Evolutionary conservation across 2,888 invertebrate genomes (phyloP), one percentile per base, ranked within the genome.

Genomic region (Ashinkailepas kermadecensis): DNA sequence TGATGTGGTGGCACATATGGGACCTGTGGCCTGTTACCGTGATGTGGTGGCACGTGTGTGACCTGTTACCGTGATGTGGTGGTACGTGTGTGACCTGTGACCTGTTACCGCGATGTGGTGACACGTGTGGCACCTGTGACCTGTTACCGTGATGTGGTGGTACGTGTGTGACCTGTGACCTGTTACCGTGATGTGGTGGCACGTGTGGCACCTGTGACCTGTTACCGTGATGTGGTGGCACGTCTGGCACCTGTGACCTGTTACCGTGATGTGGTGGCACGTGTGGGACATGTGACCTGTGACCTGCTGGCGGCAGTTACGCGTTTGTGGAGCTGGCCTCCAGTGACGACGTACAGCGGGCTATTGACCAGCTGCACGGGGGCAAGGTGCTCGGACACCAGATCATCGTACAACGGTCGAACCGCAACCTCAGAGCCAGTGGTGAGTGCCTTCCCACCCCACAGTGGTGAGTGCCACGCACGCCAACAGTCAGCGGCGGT

Each of bases 331-430:
- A 57, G 78, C 78, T 78, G 78, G 18, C 21, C 10, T n/a, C 56
- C 21, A n/a, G 13, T 25, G 78, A 78, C 1, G 78, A 78, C 56
- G 78, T 78, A 57, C 10, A 18, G 11, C 56, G 57, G 56, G 78
- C 78, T n/a, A n/a, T 78, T 11, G 78, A 78, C 56, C 54, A n/a
- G 54, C 78, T 78, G 78, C 54, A 78, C 78, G 57, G 57, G 12
- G 78, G 78, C 56, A 78, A 57, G 57, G 78, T 57, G 78, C 56
- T 57, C 15, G 57, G 57, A 15, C 78, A 57, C 78, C 56, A 56
- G 56, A 78, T 78, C 54, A n/a, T 57, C 23, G 78, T 78, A 13
- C 23, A 23, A 11, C 67, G 67, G n/a, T 6, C 67, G 70, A 25
- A 70, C 25, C 70, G 13, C 23, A 12, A 25, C 39, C 39, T 39